Evolutionary conservation across 2,888 invertebrate species (phyloP).

Genomic region (Prostheceraeus crozeri): DNA sequence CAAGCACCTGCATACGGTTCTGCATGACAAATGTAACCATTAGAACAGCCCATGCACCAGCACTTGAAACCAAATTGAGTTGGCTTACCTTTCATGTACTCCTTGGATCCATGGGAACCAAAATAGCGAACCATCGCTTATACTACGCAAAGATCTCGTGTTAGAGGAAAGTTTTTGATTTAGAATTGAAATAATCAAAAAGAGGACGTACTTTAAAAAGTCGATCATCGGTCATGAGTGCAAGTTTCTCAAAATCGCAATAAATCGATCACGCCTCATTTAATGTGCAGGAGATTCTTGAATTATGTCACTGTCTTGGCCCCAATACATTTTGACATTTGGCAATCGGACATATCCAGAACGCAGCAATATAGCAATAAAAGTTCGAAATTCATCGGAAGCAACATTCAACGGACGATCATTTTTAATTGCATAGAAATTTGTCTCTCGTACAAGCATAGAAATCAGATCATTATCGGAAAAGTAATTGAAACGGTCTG

Average conservation of each 20-base stretch:
- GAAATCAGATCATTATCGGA: not conserved
- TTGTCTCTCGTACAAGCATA: not conserved
- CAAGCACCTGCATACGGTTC: not conserved
- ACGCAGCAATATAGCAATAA: conserved; percentile 8
- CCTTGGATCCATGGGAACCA: conserved; percentile 43
- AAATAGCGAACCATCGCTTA: conserved; percentile 53
- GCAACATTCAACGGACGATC: not conserved
- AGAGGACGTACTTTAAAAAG: conserved; percentile 10
- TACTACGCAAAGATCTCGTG: conserved; percentile 43
- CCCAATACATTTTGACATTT: conserved; percentile 2
- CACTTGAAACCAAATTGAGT: conserved; percentile 43
- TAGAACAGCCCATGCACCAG: conserved; percentile 38
- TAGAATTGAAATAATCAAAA: not conserved
- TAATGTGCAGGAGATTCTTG: not conserved
- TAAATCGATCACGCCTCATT: not conserved
- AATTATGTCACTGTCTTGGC: not conserved
- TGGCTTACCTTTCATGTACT: conserved; percentile 43
- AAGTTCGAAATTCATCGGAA: conserved; percentile 1
- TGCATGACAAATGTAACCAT: conserved; percentile 2
- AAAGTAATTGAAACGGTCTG: not conserved
- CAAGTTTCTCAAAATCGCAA: not conserved
- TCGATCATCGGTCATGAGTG: not conserved
- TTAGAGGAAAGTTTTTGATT: not conserved
- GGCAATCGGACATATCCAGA: conserved; percentile 17
- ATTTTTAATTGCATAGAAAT: not conserved